Conservation (phyloP, 2,888 invertebrate genomes). For the Ormia ochracea region DNA sequence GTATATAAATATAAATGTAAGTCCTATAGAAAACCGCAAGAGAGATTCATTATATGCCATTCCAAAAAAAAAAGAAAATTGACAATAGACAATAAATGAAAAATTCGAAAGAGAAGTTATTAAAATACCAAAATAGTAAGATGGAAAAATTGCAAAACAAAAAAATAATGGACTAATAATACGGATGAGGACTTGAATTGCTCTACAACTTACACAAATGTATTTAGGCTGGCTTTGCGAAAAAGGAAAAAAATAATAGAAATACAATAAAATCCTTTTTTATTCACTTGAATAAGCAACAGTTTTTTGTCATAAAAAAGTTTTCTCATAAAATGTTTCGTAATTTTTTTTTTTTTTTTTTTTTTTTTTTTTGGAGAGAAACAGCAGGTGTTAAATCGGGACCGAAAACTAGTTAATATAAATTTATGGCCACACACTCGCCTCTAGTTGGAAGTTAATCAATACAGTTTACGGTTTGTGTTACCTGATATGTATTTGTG, state of each 20-base stretch:
- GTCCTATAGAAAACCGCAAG: too few species aligned
- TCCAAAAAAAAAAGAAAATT: too few species aligned
- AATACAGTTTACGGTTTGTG: conserved; percentile 3
- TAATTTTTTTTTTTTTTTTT: conserved; percentile 5
- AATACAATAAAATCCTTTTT: conserved; percentile 20
- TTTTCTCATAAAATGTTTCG: conserved; percentile 9
- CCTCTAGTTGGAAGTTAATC: background rate
- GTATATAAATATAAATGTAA: too few species aligned
- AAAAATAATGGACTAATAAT: too few species aligned
- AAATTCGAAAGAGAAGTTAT: too few species aligned
- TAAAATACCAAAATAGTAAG: too few species aligned
- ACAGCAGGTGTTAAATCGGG: conserved; percentile 9
- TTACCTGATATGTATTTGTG: conserved; percentile 11
- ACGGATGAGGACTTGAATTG: too few species aligned
- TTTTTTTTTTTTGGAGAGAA: background rate
- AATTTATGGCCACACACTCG: background rate
- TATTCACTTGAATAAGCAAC: conserved; percentile 39
- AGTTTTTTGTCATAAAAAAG: background rate
- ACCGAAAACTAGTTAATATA: background rate
- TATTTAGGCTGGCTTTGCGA: background rate
- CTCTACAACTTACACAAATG: too few species aligned
- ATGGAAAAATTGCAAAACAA: too few species aligned
- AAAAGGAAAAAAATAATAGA: background rate
- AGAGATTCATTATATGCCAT: too few species aligned
- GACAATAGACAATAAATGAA: too few species aligned